Base-by-base conservation (phyloP, 2,888 invertebrate genomes). In the Drosophila bunnanda region DNA sequence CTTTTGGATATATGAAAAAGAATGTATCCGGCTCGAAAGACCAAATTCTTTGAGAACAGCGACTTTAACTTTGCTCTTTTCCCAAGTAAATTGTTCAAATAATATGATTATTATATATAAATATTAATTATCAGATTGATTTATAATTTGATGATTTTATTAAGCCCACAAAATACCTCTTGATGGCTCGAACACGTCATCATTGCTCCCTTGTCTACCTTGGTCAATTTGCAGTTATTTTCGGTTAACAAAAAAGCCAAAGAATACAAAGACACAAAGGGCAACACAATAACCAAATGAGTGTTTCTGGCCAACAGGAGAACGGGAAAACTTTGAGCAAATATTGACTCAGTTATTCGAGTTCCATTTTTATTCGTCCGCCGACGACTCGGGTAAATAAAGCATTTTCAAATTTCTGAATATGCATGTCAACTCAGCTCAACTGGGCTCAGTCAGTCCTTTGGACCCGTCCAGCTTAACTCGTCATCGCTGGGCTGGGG, bases 301-400 rank as follows among this genome's bases (percentile, higher is more conserved):
- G 30, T 39, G 41, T 13, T 34, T 34, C 50, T 25, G 32, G 41
- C 30, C 54, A 20, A 34, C 30, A 36, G 39, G 12, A 32, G 43
- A 44, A 34, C 36, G 50, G 50, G 25, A 38, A 56, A 66, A 65
- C 56, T 82, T 82, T 80, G 30, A 32, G 65, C 62, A 88, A 86
- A 86, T 80, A 88, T 89, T 89, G 79, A 86, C 74, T 53, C 59
- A 39, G 54, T 59, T 74, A 65, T 73, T 60, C 20, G 48, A 50
- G 44, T 48, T 54, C 59, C 55, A 41, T 56, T 77, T 62, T 68
- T 68, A 50, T 74, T 64, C 66, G 44, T 34, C 38, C 71, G 57
- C 41, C 70, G 61, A 34, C 50, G 52, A 46, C 39, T 28, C 39
- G 78, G 67, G 62, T 39, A 88, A 86, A 82, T 80, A 82, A 80